Conservation (phyloP, 2,797 vertebrate species). For the Platalea minor region DNA sequence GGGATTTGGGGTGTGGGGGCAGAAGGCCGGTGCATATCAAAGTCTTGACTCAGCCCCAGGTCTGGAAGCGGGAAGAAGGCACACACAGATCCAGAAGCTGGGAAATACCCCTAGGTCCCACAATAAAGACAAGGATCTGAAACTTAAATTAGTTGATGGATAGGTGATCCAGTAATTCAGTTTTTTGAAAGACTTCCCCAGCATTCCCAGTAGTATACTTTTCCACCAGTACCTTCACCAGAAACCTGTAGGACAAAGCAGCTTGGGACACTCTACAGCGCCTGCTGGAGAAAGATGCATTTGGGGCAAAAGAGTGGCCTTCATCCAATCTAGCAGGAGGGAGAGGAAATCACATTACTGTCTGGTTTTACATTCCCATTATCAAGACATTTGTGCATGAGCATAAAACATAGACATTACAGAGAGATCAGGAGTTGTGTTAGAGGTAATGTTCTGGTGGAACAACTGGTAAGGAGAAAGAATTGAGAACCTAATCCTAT, state of each 20-base stretch:
- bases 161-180: not conserved
- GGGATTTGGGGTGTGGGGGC: not conserved
- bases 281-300: not conserved
- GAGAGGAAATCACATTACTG: not conserved
- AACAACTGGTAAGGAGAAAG: not conserved
- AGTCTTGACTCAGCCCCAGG: not conserved
- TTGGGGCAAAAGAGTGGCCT: not conserved
- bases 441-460: not conserved
- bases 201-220: not conserved
- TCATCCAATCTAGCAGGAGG: not conserved
- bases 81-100: not conserved
- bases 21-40: not conserved
- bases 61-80: not conserved
- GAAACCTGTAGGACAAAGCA: not conserved
- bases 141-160: not conserved
- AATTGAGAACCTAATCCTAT: not conserved
- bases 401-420: not conserved
- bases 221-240: not conserved
- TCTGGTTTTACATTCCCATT: not conserved
- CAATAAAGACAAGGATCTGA: not conserved
- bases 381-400: not conserved
- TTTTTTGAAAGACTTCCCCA: not conserved
- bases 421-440: not conserved
- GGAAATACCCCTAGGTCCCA: not conserved
- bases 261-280: not conserved